Evolutionary conservation across 2,888 invertebrate species (phyloP).

Genomic region (Tromatobia lineatoria): DNA sequence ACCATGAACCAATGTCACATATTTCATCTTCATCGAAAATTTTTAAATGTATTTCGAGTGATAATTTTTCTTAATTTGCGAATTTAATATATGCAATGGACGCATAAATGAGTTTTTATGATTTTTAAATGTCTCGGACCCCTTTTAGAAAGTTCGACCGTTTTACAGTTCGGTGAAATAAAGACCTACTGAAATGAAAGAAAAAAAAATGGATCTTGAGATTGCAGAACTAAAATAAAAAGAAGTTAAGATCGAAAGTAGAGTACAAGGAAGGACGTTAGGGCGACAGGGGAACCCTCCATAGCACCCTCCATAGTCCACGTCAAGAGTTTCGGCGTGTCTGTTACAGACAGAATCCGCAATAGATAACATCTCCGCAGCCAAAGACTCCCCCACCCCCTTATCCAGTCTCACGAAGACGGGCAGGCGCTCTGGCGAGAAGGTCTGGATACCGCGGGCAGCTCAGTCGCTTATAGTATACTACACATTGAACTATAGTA

Average conservation of each 20-base stretch:
- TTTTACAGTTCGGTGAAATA: neutral
- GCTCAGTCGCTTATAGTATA: neutral
- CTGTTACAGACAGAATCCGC: slow-evolving; percentile 81
- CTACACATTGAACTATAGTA: slow-evolving; percentile 13
- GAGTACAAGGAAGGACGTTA: neutral
- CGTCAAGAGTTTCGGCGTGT: slow-evolving; percentile 72
- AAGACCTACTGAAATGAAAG: neutral
- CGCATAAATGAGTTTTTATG: neutral
- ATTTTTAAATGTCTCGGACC: neutral
- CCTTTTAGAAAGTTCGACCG: neutral
- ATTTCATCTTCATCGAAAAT: no score
- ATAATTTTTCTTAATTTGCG: neutral
- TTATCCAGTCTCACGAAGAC: slow-evolving; percentile 14
- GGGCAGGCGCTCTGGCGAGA: slow-evolving; percentile 9
- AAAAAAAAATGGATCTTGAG: neutral
- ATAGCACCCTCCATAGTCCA: slow-evolving; percentile 45
- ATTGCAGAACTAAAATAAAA: neutral
- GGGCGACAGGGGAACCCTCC: neutral
- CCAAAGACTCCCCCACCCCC: slow-evolving; percentile 74
- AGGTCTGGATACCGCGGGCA: neutral
- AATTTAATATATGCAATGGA: neutral
- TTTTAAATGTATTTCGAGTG: no score
- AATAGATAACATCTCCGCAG: slow-evolving; percentile 81
- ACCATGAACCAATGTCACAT: no score
- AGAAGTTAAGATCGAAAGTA: slow-evolving; percentile 1